Base-by-base conservation (phyloP, 1,140 invertebrate genomes). In the Euwallacea fornicatus region DNA sequence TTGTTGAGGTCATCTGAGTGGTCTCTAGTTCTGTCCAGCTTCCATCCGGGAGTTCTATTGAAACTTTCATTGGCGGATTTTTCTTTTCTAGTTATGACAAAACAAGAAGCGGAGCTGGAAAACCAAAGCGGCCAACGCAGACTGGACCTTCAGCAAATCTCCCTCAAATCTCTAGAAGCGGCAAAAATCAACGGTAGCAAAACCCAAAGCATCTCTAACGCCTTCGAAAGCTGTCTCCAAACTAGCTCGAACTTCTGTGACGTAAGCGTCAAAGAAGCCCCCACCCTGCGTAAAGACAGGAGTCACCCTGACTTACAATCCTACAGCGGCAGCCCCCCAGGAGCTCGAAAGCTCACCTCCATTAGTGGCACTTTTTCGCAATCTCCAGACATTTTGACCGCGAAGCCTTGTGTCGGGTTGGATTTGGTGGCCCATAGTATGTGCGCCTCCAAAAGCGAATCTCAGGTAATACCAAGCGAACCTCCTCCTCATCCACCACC, bases 311-410 rank as follows among this genome's bases (percentile, higher is more conserved):
- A 21, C 10, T n/a, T 75, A 6, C 72, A 78, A 53, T 46, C 60
- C 9, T 75, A 76, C 61, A 1, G 9, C 46, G 66, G 55, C 56
- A 76, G 74, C 61, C 72, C 75, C 6, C 71, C 74, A 33, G 61
- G 47, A n/a, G 62, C 60, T 56, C 58, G 74, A 33, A 76, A 69
- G 42, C 15, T 72, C 42, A 71, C 72, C 16, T 63, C 54, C 21
- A 70, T 68, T 10, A 71, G 66, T 41, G 63, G 59, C 2, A 11
- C 46, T 10, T 67, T 69, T 66, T 67, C 68, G 15, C 59, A 75
- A 55, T 80, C 78, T 2, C 79, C 79, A 6, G 79, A 81, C 46
- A 77, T 81, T 59, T 72, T 81, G n/a, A 72, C 77, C 0, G 71
- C 69, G 0, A 78, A 78, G 58, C 75, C 77, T 13, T 79, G 74